These are phyloP conservation scores for Bombus terrestris DNA, from an alignment of 1,140 invertebrate genomes.

Conservation along the genomic window DNA sequence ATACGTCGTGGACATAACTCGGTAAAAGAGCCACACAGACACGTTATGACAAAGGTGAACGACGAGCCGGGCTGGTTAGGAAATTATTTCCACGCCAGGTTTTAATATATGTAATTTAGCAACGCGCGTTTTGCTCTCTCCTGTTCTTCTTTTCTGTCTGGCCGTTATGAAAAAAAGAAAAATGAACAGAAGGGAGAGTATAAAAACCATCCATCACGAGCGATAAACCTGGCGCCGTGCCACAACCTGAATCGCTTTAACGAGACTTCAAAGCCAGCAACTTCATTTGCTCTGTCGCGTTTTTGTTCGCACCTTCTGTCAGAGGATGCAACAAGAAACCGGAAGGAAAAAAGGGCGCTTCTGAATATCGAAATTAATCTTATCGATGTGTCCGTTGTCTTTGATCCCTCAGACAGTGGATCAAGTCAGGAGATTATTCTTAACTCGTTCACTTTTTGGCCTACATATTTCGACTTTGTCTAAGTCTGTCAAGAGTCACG, in stretches of 20 bases:
- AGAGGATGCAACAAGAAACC: constrained; percentile 38
- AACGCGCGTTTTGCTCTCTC: constrained; percentile 11
- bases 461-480: no score
- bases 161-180: constrained; percentile 43
- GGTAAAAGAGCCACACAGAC: constrained; percentile 29
- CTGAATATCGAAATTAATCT: constrained; percentile 38
- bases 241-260: constrained; percentile 54
- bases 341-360: constrained; percentile 15
- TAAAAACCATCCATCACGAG: constrained; percentile 64
- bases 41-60: constrained; percentile 5
- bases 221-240: constrained; percentile 60
- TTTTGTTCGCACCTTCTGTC: constrained; percentile 45
- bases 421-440: no score
- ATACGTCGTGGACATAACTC: constrained; percentile 48
- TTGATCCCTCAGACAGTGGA: no score
- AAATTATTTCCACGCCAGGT: constrained; percentile 48
- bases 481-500: no score
- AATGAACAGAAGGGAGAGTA: constrained; percentile 38
- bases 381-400: no score
- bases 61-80: background rate
- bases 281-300: constrained; percentile 58
- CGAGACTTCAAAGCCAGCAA: constrained; percentile 63
- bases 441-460: no score
- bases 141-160: background rate
- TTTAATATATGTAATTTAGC: constrained; percentile 67